These are phyloP conservation scores for Agrotis clavis DNA, from an alignment of 2,888 invertebrate genomes.

Conservation along the genomic window DNA sequence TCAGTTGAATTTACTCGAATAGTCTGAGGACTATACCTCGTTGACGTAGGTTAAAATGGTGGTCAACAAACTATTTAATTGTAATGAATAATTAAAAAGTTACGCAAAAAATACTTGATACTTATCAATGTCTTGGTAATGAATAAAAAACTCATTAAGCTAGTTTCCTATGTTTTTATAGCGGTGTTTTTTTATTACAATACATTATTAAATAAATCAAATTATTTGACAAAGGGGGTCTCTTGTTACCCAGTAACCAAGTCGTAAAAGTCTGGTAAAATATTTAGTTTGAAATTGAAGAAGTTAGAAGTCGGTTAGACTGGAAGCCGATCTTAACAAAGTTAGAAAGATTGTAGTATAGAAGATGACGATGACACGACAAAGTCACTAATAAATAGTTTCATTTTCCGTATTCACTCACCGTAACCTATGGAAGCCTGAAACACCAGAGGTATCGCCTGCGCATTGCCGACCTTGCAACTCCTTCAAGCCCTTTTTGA, in stretches of 20 bases:
- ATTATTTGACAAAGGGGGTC: slow-evolving; percentile 12
- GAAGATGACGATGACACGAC: no score
- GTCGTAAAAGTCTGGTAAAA: background rate
- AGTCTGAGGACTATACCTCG: background rate
- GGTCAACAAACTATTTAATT: slow-evolving; percentile 19
- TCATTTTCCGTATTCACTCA: no score
- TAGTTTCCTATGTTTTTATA: slow-evolving; percentile 24
- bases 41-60: slow-evolving; percentile 9
- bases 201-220: slow-evolving; percentile 9
- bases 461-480: no score
- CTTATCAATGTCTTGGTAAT: slow-evolving; percentile 25
- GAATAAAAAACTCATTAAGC: slow-evolving; percentile 38
- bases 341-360: background rate
- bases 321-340: background rate
- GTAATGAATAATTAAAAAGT: background rate
- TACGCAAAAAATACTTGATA: slow-evolving; percentile 15
- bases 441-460: no score
- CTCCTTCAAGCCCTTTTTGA: no score
- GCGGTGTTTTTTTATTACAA: slow-evolving; percentile 19
- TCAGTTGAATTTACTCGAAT: no score
- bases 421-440: no score
- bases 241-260: background rate
- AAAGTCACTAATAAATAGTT: no score
- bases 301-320: background rate
- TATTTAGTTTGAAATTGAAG: background rate